Conservation (phyloP, 2,888 invertebrate species). For the Athalia circularis region DNA sequence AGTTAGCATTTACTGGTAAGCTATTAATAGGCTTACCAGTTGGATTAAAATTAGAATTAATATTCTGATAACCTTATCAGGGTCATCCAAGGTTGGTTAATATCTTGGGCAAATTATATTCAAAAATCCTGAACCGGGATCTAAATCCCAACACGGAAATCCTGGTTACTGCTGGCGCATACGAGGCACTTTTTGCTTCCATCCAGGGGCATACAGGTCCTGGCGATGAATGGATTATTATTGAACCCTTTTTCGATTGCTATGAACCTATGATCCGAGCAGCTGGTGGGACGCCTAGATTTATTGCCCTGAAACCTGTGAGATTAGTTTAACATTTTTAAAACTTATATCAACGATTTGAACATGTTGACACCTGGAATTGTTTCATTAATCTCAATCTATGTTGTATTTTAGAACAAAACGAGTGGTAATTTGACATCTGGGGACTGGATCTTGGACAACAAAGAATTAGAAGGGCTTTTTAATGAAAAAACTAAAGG, state of each 20-base stretch:
- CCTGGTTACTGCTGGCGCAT: conserved; percentile 94
- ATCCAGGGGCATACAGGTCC: conserved; percentile 91
- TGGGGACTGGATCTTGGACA: conserved; percentile 93
- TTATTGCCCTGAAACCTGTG: conserved; percentile 90
- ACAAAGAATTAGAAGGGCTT: conserved; percentile 84
- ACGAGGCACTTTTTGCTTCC: conserved; percentile 92
- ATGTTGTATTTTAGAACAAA: conserved; percentile 69
- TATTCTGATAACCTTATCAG: conserved; percentile 75
- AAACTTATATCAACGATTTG: conserved; percentile 12
- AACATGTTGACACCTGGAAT: neutral
- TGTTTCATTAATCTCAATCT: neutral
- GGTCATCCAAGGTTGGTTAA: conserved; percentile 94
- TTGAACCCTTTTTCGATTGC: conserved; percentile 99
- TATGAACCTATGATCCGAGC: conserved; percentile 95
- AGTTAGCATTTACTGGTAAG: neutral
- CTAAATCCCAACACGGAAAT: conserved; percentile 93
- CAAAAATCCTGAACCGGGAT: conserved; percentile 82
- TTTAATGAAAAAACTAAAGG: conserved; percentile 95
- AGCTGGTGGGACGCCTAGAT: conserved; percentile 91
- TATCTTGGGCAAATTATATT: conserved; percentile 89
- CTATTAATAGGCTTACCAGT: neutral
- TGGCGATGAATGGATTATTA: conserved; percentile 95
- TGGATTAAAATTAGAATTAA: conserved; percentile 13
- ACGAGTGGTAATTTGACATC: conserved; percentile 79
- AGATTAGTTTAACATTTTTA: conserved; percentile 63